Evolutionary conservation across 2,797 vertebrate species (phyloP), one percentile per base, ranked within the genome.

Genomic region (Myotis planiceps): DNA sequence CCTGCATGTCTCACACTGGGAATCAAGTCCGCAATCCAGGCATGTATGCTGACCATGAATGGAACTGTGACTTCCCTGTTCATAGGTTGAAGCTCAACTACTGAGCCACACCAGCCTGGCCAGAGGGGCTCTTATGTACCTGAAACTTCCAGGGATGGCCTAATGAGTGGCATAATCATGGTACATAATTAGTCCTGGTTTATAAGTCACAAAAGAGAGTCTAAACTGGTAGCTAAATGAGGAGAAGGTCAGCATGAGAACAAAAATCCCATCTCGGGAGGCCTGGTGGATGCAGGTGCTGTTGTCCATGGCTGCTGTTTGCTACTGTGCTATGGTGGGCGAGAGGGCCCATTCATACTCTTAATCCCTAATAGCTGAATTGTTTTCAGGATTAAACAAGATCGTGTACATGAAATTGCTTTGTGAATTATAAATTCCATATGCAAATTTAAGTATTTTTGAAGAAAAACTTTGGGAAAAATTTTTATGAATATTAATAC

Each of bases 351-450:
- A 68, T 58, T 16, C 21, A 47, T 55, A 10, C 32, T 92, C 6
- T 66, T 37, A 58, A 25, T 65, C 23, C 15, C 39, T 89, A 29
- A 39, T 4, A 80, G 23, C 16, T 74, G 55, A 95, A 81, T 88
- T 65, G n/a, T 91, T 86, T 94, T 91, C 63, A 74, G 55, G 23
- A 72, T 42, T 86, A 92, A 88, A 60, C 8, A 78, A 91, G 63
- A 81, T 60, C 15, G 63, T 65, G 71, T 2, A 51, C 5, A 29
- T n/a, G 32, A 34, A 42, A 45, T n/a, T 74, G 9, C 1, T 68
- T 68, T 72, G 39, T 39, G 65, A 68, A 65, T 74, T 94, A 66
- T 49, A 78, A 74, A 60, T 87, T 87, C 58, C 7, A 6, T 69
- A 32, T 58, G 32, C 37, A 94, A 72, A 69, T 34, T 32, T 66